Percentiles rank a stretch among this genome's conserved stretches.
Evolutionary conservation across 2,888 invertebrate genomes (phyloP).

Genomic region (Trachelus troglodyta): DNA sequence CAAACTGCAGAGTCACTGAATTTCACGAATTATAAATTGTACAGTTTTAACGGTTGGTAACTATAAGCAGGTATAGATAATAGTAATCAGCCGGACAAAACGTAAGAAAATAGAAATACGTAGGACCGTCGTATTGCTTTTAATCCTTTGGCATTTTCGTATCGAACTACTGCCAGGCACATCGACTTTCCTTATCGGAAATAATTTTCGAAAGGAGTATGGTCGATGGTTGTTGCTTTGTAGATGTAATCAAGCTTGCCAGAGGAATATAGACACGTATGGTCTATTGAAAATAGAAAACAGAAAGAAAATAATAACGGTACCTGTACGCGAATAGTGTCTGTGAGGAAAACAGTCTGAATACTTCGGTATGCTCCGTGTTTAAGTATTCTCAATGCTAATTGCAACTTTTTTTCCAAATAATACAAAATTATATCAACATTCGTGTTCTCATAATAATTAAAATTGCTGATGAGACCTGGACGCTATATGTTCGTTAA

Average conservation of each 20-base stretch:
- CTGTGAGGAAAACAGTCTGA: neutral
- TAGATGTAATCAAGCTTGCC: neutral
- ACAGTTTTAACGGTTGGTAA: neutral
- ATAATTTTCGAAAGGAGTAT: neutral
- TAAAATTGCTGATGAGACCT: neutral
- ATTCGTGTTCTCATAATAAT: neutral
- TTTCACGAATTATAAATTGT: neutral
- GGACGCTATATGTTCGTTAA: neutral
- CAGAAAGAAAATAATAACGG: neutral
- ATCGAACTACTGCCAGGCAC: neutral
- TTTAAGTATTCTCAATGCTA: neutral
- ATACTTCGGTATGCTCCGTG: neutral
- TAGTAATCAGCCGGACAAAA: neutral
- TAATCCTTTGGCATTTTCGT: neutral
- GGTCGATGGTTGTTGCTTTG: neutral
- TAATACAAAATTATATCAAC: neutral
- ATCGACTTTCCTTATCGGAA: neutral
- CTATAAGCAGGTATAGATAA: neutral
- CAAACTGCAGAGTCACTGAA: conserved; percentile 68
- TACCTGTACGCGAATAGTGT: neutral
- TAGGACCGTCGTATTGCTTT: neutral
- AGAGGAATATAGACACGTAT: neutral
- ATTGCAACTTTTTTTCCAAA: neutral
- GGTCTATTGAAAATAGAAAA: neutral
- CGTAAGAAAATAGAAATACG: neutral